phyloP scores from a whole-genome alignment of 1,140 invertebrate species.

The Micrasema minimum region DNA sequence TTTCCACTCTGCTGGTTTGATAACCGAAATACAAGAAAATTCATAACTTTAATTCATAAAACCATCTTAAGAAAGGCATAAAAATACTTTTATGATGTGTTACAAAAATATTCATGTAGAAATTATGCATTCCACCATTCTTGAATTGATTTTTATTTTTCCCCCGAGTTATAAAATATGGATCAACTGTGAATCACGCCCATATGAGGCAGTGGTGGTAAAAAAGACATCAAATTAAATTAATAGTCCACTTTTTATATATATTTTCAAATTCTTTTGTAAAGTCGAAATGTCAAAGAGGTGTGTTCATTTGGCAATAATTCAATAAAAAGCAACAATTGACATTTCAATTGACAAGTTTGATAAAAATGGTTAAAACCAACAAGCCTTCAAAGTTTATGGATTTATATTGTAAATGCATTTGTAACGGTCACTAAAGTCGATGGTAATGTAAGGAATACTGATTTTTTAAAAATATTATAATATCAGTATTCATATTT shows the following conservation, averaged over 20 bases:
- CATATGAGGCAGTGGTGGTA: neutral
- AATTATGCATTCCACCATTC: no score
- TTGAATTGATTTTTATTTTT: no score
- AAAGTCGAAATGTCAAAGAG: conserved; percentile 15
- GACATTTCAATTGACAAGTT: neutral
- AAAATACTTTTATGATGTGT: no score
- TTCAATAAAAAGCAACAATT: conserved; percentile 33
- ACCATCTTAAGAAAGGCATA: no score
- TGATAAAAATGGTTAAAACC: conserved; percentile 28
- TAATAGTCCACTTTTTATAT: conserved; percentile 23
- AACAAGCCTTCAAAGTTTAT: conserved; percentile 4
- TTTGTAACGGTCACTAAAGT: conserved; percentile 37
- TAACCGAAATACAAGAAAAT: no score
- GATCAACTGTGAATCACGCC: conserved; percentile 13
- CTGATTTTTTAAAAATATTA: neutral
- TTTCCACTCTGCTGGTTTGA: no score
- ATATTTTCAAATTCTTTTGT: conserved; percentile 11
- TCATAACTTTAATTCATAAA: no score
- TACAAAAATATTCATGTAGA: no score
- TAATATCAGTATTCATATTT: conserved; percentile 3
- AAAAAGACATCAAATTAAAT: conserved; percentile 37
- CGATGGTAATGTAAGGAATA: conserved; percentile 5
- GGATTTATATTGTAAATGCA: conserved; percentile 14
- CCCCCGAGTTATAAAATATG: conserved; percentile 20
- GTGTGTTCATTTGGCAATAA: conserved; percentile 29